Evolutionary conservation across 2,888 invertebrate genomes (phyloP), one percentile per base, ranked within the genome.

Genomic region (Steinernema hermaphroditum): DNA sequence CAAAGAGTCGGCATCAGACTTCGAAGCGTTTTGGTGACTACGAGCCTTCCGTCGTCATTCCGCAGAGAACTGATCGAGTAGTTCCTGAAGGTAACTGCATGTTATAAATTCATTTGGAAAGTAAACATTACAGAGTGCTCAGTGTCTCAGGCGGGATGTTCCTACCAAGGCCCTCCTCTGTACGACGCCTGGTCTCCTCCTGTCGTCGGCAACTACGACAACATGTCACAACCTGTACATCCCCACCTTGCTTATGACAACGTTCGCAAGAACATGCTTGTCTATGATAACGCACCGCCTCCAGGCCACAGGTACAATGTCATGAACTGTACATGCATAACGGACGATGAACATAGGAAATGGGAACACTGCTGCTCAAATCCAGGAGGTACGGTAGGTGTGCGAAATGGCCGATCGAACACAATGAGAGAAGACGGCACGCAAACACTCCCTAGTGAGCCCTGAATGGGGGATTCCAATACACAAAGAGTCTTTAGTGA

Each of bases 231-330:
- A 41, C 54, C 73, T 37, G 73, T 78, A 32, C 80, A 76, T 72
- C 73, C 74, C 22, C 74, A 76, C 12, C 68, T 41, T 57, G 62
- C 49, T 9, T 73, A 75, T 44, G 74, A 72, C 46, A 74, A 74
- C 46, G 49, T 72, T 16, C 1, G 57, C n/a, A 76, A 71, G 44
- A 70, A 70, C 32, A 37, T 71, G 71, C 73, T 72, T 14, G 69
- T 69, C 32, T 78, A 78, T 62, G 78, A 78, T 71, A 78, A 78
- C 70, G 78, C 78, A 1, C 78, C 78, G 22, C 73, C 74, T 4
- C 54, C 74, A 19, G 70, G 72, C 24, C 71, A 72, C 68, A 44
- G 29, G 68, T 73, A 69, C 72, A 50, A 14, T 32, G 29, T 27
- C 16, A 6, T 4, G 46, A 4, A 9, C n/a, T 14, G 37, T 14